Evolutionary conservation across 2,888 invertebrate species (phyloP), one percentile per base, ranked within the genome.

Genomic region (Polyommatus icarus): DNA sequence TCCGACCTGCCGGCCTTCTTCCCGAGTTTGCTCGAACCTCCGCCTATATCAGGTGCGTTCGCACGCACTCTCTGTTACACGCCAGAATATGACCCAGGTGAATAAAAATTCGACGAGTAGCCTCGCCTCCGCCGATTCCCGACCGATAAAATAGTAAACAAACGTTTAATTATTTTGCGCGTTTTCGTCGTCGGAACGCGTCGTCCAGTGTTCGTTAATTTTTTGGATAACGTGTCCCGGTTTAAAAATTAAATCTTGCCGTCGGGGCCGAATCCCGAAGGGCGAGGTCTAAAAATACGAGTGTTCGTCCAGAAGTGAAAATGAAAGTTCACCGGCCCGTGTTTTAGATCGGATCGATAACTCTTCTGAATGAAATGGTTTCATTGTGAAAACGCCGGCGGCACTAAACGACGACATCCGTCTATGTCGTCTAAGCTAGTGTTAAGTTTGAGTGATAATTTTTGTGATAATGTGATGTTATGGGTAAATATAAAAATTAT

Each of bases 1-100:
- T 97, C 98, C 86, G 98, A 98, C 94, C 96, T 98, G 87, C 97
- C 98, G 83, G 97, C 98, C 87, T 99, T 99, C 95, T 98, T 98
- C 95, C 96, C 97, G 83, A 98, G 97, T 83, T 95, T 96, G 82
- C 96, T 97, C 86, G 98, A 98, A 88, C 98, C 98, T 80, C 98
- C 98, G 84, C 97, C 97, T 83, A 98, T 98, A 89, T 97, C 98
- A 96, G 98, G 98, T 98, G 96, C 96, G 96, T 86, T 79, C 50
- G 78, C 81, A 80, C 78, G 79, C 80, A 80, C 80, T 79, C 75
- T 78, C 77, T 85, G 78, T 77, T 80, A 79, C 76, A 73, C 78
- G 79, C 73, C 73, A 73, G 40, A 73, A 40, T 59, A 57, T 72
- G 80, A 79, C 71, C 78, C 81, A 81, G 72, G 80, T 80, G 79